Base-by-base conservation (phyloP, 1,140 invertebrate genomes). In the Paralvinella palmiformis region DNA sequence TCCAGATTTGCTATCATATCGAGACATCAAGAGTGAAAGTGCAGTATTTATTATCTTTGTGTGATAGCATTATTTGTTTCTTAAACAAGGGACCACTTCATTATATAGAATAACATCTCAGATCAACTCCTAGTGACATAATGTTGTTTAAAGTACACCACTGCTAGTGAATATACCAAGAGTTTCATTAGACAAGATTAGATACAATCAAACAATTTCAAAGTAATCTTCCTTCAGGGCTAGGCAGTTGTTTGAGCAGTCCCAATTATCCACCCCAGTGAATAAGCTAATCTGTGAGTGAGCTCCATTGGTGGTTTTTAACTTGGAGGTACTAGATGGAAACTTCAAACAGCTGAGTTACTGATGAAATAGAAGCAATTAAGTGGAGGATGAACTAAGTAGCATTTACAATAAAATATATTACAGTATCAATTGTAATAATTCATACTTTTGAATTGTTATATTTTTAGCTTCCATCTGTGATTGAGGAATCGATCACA, bases 171-270 rank as follows among this genome's bases (percentile, higher is more conserved):
- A 48, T 48, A 24, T 48, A n/a, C 10, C 44, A 10, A 10, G n/a
- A 48, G 44, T 48, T 48, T 48, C 44, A 48, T 10, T 48, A 48
- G n/a, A 48, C 44, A 48, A 10, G 2, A 48, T 48, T 48, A 48
- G 44, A 48, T 48, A 48, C 44, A 48, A 48, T 48, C 44, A 48
- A 48, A n/a, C 44, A 48, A 48, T 48, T 48, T 48, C 44, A 48
- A 48, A 48, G 44, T 3, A 48, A 48, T n/a, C 44, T 48, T 48
- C 44, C 44, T 48, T 48, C 44, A 48, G 44, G 10, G 20, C 44
- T 48, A 48, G 10, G 44, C 44, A 48, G 44, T 48, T 48, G 44
- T 48, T 48, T 48, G 44, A 48, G 27, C 44, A 48, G 44, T 48
- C 44, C 44, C 44, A 48, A 48, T 48, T 48, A 48, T 48, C 44